Evolutionary conservation across 2,113 vertebrate species (phyloP).

Genomic region (Oreochromis spilurus): DNA sequence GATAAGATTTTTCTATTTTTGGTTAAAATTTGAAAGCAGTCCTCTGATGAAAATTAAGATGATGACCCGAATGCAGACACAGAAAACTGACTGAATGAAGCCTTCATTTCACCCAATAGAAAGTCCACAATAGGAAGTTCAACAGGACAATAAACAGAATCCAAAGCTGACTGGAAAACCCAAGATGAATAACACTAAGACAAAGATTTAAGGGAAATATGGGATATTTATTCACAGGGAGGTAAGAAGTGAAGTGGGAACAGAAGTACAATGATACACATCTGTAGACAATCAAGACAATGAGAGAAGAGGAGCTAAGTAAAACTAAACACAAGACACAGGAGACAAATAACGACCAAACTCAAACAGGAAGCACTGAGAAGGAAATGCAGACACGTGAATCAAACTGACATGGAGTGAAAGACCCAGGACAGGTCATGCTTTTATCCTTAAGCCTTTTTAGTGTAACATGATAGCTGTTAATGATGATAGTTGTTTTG

Average conservation of each 20-base stretch:
- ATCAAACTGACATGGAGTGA: rapidly evolving
- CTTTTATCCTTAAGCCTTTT: not conserved
- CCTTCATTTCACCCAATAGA: not conserved
- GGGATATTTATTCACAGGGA: not conserved
- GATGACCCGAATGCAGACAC: not conserved
- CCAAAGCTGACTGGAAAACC: not conserved
- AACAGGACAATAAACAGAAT: not conserved
- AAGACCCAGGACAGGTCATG: not conserved
- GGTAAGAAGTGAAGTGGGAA: not conserved
- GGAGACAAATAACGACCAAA: not conserved
- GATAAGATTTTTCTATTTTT: not conserved
- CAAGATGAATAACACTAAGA: not conserved
- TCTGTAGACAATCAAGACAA: rapidly evolving
- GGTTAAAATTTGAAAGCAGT: not conserved
- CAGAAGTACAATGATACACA: not conserved
- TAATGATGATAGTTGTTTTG: not conserved
- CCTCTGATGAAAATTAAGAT: not conserved
- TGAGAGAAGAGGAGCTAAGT: not conserved
- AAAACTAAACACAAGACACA: not conserved
- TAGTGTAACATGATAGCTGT: not conserved
- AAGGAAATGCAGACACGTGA: not conserved
- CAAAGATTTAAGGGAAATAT: not conserved
- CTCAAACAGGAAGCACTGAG: not conserved
- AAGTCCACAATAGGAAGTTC: not conserved
- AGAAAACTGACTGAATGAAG: not conserved